Conservation (phyloP, 2,797 vertebrate species). For the Loris lydekkerianus region DNA sequence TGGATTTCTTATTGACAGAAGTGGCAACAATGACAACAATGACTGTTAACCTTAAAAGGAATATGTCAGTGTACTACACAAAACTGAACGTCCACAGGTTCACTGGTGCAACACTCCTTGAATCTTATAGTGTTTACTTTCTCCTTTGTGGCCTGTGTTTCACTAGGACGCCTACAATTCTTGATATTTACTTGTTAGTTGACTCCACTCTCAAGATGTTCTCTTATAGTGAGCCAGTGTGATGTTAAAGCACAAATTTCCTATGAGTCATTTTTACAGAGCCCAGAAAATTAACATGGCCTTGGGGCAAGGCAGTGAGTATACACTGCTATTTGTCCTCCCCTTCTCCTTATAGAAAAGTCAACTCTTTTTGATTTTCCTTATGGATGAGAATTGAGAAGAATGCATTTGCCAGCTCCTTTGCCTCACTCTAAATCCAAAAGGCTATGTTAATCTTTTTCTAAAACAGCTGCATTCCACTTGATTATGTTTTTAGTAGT, state of each 20-base stretch:
- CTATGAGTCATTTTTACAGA: neutral
- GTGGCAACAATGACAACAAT: neutral
- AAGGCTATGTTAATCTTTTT: neutral
- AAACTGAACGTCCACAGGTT: neutral
- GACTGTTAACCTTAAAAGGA: neutral
- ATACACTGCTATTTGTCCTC: neutral
- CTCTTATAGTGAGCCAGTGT: neutral
- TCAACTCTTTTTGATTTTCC: neutral
- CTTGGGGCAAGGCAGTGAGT: neutral
- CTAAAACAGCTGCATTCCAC: neutral
- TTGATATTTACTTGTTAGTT: neutral
- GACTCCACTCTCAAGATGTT: neutral
- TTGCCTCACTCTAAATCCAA: neutral
- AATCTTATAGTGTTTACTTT: neutral
- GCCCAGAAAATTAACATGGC: neutral
- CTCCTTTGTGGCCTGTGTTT: neutral
- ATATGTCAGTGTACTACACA: neutral
- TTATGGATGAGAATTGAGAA: neutral
- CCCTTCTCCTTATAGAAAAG: neutral
- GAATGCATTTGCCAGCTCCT: neutral
- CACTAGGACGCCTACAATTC: neutral
- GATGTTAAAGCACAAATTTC: neutral
- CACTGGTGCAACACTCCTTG: neutral
- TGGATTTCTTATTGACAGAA: neutral
- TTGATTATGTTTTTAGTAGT: neutral